A percentile compares a stretch with the other conserved stretches of the same genome.
phyloP scores from a whole-genome alignment of 2,113 vertebrate genomes.

The Sturnus vulgaris region DNA sequence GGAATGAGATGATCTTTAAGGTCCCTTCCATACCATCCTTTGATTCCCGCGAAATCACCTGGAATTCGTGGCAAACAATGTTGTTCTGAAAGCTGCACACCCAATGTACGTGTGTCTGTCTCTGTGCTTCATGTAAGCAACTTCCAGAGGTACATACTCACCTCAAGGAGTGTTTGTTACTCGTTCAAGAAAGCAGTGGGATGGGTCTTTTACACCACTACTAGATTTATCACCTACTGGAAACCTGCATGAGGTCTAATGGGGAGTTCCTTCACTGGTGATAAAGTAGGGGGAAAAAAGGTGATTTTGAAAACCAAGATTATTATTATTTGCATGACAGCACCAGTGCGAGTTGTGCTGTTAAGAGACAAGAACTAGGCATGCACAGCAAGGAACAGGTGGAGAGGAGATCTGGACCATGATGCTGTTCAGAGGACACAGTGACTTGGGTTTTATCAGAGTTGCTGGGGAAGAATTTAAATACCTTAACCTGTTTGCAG shows the following conservation, averaged over 20 bases:
- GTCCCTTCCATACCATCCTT: not conserved
- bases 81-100: not conserved
- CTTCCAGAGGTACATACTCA: not conserved
- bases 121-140: not conserved
- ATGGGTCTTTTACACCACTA: not conserved
- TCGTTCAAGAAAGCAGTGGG: not conserved
- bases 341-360: not conserved
- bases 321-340: not conserved
- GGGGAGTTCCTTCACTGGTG: not conserved
- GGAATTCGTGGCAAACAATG: not conserved
- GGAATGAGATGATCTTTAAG: not conserved
- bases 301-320: not conserved
- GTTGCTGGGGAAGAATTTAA: not conserved
- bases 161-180: not conserved
- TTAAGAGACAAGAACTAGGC: not conserved
- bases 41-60: not conserved
- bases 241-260: not conserved
- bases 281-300: not conserved
- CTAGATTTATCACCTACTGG: not conserved
- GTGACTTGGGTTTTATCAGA: not conserved
- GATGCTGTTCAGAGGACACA: not conserved
- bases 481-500: not conserved
- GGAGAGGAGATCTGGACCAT: not conserved
- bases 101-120: not conserved
- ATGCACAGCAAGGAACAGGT: not conserved